A percentile compares a stretch with the other conserved stretches of the same genome.
Evolutionary conservation across 2,888 invertebrate genomes (phyloP).

Genomic region (Sphaeridia pumilis): DNA sequence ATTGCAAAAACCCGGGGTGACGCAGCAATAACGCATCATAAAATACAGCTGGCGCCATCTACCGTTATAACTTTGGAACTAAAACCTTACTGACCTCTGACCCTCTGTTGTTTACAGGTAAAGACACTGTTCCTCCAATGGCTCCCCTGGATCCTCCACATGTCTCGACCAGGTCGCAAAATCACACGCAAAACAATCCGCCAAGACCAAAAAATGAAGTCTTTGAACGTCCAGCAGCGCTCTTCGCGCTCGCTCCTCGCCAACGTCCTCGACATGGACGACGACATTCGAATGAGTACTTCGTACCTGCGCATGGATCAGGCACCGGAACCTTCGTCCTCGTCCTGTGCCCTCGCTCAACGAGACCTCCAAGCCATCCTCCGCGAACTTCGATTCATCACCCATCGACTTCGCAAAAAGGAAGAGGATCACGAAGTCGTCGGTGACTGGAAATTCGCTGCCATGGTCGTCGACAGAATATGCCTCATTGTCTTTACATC

Average conservation of each 20-base stretch:
- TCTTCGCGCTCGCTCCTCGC: conserved; percentile 88
- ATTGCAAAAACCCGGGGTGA: no score
- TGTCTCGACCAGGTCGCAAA: conserved; percentile 92
- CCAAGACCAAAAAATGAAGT: conserved; percentile 82
- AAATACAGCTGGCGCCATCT: no score
- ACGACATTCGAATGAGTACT: conserved; percentile 59
- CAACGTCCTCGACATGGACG: conserved; percentile 90
- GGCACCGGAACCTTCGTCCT: conserved; percentile 36
- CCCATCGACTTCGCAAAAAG: conserved; percentile 82
- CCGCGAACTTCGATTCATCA: conserved; percentile 87
- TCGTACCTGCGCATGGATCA: conserved; percentile 45
- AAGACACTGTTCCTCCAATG: conserved; percentile 91
- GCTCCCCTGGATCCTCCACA: conserved; percentile 91
- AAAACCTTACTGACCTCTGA: no score
- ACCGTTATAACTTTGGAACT: no score
- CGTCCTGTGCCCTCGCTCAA: conserved; percentile 36
- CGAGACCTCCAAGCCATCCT: conserved; percentile 76
- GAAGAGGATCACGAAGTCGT: conserved; percentile 87
- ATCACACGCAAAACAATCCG: conserved; percentile 80
- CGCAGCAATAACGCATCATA: no score
- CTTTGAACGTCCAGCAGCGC: conserved; percentile 84
- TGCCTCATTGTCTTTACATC: conserved; percentile 90
- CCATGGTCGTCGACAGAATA: conserved; percentile 95
- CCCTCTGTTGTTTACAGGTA: no score
- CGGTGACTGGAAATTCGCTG: conserved; percentile 96